These are phyloP conservation scores for Trimorus sp. DNA, from an alignment of 2,888 invertebrate genomes.

Conservation along the genomic window DNA sequence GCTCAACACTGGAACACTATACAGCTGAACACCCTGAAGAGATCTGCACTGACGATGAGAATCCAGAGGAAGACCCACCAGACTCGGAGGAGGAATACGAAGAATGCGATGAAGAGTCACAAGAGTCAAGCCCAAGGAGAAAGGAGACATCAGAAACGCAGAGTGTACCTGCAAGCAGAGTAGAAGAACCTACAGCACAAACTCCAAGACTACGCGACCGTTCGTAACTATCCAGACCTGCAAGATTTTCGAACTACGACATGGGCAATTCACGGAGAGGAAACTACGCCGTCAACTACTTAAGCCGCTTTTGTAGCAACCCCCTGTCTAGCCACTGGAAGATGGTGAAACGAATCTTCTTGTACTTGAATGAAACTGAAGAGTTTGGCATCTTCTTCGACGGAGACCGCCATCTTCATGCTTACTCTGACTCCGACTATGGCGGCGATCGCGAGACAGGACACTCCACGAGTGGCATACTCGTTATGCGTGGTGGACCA, in stretches of 20 bases:
- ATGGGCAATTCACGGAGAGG: not conserved
- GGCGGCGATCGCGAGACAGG: too few relatives aligned
- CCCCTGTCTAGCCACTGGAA: too few relatives aligned
- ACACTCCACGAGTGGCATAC: too few relatives aligned
- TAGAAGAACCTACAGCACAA: not conserved
- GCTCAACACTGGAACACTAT: not conserved
- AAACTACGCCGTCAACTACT: too few relatives aligned
- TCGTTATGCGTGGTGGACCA: too few relatives aligned
- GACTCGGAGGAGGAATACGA: not conserved
- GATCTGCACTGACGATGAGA: not conserved
- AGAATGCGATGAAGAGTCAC: not conserved
- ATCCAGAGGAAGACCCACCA: not conserved
- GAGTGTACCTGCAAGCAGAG: not conserved
- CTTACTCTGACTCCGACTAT: too few relatives aligned
- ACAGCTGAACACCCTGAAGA: not conserved
- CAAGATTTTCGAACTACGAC: not conserved
- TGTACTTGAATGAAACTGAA: too few relatives aligned
- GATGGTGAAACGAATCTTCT: too few relatives aligned
- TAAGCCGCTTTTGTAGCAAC: too few relatives aligned
- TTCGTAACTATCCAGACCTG: not conserved
- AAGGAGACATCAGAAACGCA: not conserved
- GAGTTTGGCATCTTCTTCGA: too few relatives aligned
- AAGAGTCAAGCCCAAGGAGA: not conserved
- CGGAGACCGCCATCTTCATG: too few relatives aligned
- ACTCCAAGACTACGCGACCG: not conserved